Conservation (phyloP, 2,113 vertebrate species). For the Trogon melanurus region DNA sequence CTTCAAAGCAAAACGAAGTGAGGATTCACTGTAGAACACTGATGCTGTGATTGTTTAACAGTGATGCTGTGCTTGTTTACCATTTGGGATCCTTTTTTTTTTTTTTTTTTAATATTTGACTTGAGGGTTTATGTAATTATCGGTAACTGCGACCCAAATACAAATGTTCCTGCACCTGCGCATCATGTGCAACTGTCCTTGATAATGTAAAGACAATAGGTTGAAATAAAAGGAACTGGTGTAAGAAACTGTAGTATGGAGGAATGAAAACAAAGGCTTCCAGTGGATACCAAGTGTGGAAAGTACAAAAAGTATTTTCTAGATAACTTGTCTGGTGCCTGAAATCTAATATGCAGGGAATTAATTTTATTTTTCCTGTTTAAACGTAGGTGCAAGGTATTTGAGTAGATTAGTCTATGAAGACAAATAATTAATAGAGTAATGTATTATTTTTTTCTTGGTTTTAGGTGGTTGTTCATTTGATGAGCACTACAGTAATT, state of each 20-base stretch:
- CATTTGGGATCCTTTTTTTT: background rate
- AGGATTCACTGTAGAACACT: background rate
- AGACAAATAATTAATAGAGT: constrained; percentile 66
- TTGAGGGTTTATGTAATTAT: background rate
- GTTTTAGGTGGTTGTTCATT: constrained; percentile 91
- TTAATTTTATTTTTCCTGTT: background rate
- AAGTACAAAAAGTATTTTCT: background rate
- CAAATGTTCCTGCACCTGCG: background rate
- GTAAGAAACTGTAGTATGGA: background rate
- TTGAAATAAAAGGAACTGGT: constrained; percentile 34
- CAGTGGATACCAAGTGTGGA: background rate
- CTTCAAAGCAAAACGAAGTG: background rate
- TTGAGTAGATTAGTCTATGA: constrained; percentile 54
- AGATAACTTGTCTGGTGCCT: background rate
- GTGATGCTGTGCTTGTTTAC: background rate
- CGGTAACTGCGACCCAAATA: background rate
- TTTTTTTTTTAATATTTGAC: background rate
- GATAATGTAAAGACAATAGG: constrained; percentile 20
- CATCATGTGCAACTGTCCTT: background rate
- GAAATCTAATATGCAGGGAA: constrained; percentile 14
- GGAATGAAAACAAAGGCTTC: background rate
- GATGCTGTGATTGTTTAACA: background rate
- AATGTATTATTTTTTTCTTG: constrained; percentile 44
- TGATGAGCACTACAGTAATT: constrained; percentile 93
- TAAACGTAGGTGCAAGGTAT: constrained; percentile 69